Base-by-base conservation (phyloP, 2,888 invertebrate species). In the Tenthredo livida region DNA sequence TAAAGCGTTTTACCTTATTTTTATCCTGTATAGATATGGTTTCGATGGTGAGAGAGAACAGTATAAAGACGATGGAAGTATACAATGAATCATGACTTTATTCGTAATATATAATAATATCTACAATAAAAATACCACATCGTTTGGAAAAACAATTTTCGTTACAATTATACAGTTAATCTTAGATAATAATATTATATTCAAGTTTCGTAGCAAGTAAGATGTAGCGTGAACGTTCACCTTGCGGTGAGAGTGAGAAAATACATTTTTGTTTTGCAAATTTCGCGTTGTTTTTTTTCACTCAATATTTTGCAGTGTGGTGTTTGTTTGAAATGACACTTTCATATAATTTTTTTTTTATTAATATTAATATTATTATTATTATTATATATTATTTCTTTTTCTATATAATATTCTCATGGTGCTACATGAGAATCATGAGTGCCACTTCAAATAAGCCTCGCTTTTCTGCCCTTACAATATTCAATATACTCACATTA, bases 121-220 rank as follows among this genome's bases (percentile, higher is more conserved):
- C 92, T 92, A 92, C 92, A 92, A 92, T 92, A 92, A 92, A 92
- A 92, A 92, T 92, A 92, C 92, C 92, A 92, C 92, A 92, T 92
- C 92, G 92, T 92, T 92, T 92, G 92, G 80, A 92, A 92, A 92
- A 92, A 92, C 92, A 92, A 92, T 92, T 92, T 91, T 91, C 92
- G 90, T 92, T 92, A 92, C 91, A 92, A 92, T 92, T 92, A 92
- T 92, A 92, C 91, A 92, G 91, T 92, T 90, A 80, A 92, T 92
- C 92, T 92, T 90, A 91, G 90, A 91, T 91, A 91, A 90, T 90
- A 90, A 91, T 91, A 91, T 91, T 91, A 91, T 91, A 91, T 91
- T 90, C 90, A 90, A 89, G 89, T 90, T 90, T 90, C 91, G 90
- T 91, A 90, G 89, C 91, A 91, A 92, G 90, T 92, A 91, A 92